Base-by-base conservation (phyloP, 2,888 invertebrate species). In the Orgyia antiqua region DNA sequence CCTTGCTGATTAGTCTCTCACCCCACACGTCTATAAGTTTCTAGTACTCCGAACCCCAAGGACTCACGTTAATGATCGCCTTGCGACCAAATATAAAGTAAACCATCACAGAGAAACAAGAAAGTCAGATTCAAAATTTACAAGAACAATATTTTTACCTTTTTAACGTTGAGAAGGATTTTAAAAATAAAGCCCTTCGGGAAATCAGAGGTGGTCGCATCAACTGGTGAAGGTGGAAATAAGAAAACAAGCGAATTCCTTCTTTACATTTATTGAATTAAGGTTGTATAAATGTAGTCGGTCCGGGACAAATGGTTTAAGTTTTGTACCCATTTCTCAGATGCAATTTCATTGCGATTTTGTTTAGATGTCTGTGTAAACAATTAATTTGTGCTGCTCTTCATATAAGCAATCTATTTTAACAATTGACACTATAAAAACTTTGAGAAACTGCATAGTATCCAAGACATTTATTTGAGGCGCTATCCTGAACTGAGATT, bases 181-280 rank as follows among this genome's bases (percentile, higher is more conserved):
- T 76, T 76, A 62, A 66, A 71, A 80, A 77, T 70, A 72, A 60
- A 51, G 68, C 60, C 83, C 83, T 71, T 58, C 63, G 83, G 83
- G 83, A 84, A 84, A 84, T 84, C 82, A 82, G 63, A 63, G 60
- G 64, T 68, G 68, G 65, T 65, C 51, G 63, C 59, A 58, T 58
- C 57, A 59, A 63, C 59, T 49, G 51, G 42, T 51, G 47, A 47
- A 57, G 42, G 47, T 45, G 45, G 38, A 40, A 45, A 53, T 45
- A 48, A 33, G 29, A 37, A 36, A 36, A 41, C 59, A 57, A 43
- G 42, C 52, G 51, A 75, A 62, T 64, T 58, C 69, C 52, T 55
- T 45, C 64, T 62, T 56, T 75, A 60, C 54, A 38, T 39, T 47
- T 36, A 53, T 52, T 39, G 31, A n/a, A 36, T 43, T 41, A 53